These are phyloP conservation scores for Antechinus stuartii DNA, from an alignment of 2,113 vertebrate genomes.

Conservation along the genomic window DNA sequence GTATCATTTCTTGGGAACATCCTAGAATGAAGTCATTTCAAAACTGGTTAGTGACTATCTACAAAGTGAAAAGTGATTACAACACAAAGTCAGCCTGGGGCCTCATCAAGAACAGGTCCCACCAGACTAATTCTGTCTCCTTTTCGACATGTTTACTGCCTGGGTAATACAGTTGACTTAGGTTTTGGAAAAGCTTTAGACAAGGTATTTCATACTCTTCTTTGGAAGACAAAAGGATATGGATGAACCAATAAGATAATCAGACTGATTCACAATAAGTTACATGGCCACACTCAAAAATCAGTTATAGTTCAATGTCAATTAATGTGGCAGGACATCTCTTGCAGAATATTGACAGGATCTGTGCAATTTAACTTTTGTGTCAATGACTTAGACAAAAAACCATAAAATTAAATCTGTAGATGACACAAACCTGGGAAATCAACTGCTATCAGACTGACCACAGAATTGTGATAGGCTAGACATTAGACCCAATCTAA, in stretches of 20 bases:
- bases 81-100: not conserved
- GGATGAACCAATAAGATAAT: not conserved
- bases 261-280: not conserved
- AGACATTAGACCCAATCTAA: too few species aligned
- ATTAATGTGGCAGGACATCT: not conserved
- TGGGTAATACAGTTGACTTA: not conserved
- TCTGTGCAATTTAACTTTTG: not conserved
- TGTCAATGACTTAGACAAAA: not conserved
- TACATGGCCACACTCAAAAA: not conserved
- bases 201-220: not conserved
- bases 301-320: not conserved
- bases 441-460: not conserved
- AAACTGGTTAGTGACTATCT: not conserved
- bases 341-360: not conserved
- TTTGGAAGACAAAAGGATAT: not conserved
- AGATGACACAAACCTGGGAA: not conserved
- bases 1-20: not conserved
- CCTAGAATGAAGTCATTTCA: not conserved
- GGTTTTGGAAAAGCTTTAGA: not conserved
- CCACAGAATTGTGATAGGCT: not conserved
- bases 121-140: not conserved
- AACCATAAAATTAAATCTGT: not conserved
- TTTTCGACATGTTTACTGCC: not conserved
- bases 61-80: not conserved
- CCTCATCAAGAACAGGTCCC: not conserved